Conservation (phyloP, 2,797 vertebrate species). For the Poeciliopsis paucimaculata region DNA sequence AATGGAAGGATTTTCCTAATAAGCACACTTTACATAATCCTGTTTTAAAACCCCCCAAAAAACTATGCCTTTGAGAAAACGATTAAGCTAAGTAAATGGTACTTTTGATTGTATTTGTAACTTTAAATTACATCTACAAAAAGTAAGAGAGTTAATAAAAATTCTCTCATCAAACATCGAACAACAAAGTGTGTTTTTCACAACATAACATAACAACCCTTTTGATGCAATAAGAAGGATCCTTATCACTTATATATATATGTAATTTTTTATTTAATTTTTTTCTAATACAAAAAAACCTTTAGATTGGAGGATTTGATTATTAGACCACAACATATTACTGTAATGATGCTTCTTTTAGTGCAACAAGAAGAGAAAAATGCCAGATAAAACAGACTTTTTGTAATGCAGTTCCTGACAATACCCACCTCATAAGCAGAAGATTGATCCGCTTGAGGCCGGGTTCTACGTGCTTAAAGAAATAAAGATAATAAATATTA, state of each 20-base stretch:
- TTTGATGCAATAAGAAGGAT: not conserved
- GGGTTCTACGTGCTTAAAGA: slow-evolving; percentile 28
- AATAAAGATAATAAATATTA: not conserved
- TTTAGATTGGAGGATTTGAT: not conserved
- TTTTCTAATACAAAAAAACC: not conserved
- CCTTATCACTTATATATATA: not conserved
- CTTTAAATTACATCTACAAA: not conserved
- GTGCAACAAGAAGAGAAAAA: not conserved
- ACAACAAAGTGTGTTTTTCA: not conserved
- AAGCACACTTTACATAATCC: not conserved
- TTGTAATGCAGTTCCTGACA: not conserved
- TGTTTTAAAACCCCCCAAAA: not conserved
- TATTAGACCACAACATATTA: not conserved
- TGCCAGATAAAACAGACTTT: not conserved
- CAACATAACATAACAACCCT: not conserved
- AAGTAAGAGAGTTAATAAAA: not conserved
- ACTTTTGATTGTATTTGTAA: not conserved
- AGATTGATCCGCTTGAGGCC: slow-evolving; percentile 20
- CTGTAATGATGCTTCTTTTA: not conserved
- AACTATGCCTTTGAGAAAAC: not conserved
- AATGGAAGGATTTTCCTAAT: not conserved
- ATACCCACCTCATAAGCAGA: slow-evolving; percentile 56
- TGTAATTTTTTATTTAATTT: not conserved
- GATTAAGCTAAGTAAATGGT: not conserved
- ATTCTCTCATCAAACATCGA: not conserved